Conservation (phyloP, 2,888 invertebrate species). For the Hemistola chrysoprasaria region DNA sequence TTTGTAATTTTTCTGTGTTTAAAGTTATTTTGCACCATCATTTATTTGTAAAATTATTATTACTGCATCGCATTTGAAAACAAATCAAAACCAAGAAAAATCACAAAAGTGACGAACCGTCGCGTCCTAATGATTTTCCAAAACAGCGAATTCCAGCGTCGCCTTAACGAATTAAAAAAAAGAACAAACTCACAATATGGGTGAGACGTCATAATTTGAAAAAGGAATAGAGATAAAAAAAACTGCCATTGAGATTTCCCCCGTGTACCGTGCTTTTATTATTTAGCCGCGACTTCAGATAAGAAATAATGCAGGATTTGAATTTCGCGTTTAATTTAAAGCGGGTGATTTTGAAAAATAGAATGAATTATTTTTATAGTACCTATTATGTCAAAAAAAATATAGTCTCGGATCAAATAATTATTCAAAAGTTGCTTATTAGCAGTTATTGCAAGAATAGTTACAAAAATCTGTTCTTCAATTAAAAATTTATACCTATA, state of each 20-base stretch:
- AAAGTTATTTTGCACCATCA: too few relatives aligned
- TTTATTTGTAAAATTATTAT: too few relatives aligned
- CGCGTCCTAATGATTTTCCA: conserved; percentile 1
- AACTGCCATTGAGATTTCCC: conserved; percentile 62
- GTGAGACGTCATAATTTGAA: conserved; percentile 21
- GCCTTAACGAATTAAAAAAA: too few relatives aligned
- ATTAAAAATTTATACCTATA: too few relatives aligned
- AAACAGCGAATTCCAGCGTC: conserved; percentile 5
- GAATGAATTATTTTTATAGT: too few relatives aligned
- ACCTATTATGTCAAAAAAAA: too few relatives aligned
- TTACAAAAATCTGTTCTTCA: too few relatives aligned
- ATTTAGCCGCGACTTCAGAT: conserved; percentile 55
- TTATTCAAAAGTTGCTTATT: too few relatives aligned
- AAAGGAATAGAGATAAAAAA: conserved; percentile 56
- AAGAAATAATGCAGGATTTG: conserved; percentile 39
- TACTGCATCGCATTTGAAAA: too few relatives aligned
- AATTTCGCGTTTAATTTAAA: conserved; percentile 28
- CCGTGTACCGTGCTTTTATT: conserved; percentile 59
- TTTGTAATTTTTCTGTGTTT: too few relatives aligned
- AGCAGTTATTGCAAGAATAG: too few relatives aligned
- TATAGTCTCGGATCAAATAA: too few relatives aligned
- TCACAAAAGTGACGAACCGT: not conserved
- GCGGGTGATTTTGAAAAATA: not conserved
- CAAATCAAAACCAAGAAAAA: not conserved
- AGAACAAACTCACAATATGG: conserved; percentile 28